Evolutionary conservation across 2,888 invertebrate species (phyloP).

Genomic region (Allygus modestus): DNA sequence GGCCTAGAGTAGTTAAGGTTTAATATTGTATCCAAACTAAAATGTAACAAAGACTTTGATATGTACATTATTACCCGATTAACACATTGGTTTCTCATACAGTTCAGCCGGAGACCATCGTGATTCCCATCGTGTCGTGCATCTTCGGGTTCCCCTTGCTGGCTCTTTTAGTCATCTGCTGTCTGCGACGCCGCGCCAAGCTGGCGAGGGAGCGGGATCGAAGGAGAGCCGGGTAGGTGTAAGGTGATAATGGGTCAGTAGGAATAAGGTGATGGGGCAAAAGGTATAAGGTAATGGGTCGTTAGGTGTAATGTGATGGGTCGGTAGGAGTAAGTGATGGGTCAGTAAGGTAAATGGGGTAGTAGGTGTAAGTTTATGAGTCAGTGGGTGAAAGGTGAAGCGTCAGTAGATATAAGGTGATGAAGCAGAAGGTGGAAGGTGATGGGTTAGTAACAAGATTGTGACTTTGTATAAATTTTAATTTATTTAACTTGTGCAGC

Average conservation of each 20-base stretch:
- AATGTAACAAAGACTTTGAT: too few species aligned
- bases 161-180: slow-evolving; percentile 92
- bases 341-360: too few species aligned
- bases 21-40: too few species aligned
- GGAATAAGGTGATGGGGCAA: background rate
- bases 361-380: too few species aligned
- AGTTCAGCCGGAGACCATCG: slow-evolving; percentile 93
- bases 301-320: too few species aligned
- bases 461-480: too few species aligned
- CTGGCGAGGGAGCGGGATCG: slow-evolving; percentile 89
- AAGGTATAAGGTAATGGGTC: background rate
- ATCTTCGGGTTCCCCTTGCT: slow-evolving; percentile 93
- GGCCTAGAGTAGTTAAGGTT: too few species aligned
- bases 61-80: too few species aligned
- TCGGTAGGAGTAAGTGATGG: slow-evolving; percentile 27
- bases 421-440: background rate
- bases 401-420: too few species aligned
- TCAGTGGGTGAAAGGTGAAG: too few species aligned
- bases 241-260: slow-evolving; percentile 30
- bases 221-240: slow-evolving; percentile 76
- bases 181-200: slow-evolving; percentile 89
- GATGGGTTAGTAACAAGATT: too few species aligned
- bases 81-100: slow-evolving; percentile 72
- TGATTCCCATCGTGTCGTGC: slow-evolving; percentile 92
- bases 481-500: too few species aligned